Percentiles rank a stretch among this genome's conserved stretches.
Evolutionary conservation across 2,888 invertebrate species (phyloP).

Genomic region (Matsumyia berberina): DNA sequence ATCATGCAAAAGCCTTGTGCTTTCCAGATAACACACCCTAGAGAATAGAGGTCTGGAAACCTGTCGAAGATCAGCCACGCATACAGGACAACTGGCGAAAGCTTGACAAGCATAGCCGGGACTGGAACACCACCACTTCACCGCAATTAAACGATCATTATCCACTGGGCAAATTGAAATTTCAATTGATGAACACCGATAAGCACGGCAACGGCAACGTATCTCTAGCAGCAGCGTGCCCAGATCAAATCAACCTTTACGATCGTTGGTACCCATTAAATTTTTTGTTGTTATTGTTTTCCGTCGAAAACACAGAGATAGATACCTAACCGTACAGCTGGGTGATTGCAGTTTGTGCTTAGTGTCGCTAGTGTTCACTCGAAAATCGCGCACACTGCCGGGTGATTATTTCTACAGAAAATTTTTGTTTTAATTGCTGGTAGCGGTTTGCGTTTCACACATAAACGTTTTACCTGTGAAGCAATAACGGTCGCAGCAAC

Average conservation of each 20-base stretch:
- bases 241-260: constrained; percentile 42
- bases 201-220: too few species aligned
- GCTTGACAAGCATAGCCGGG: too few species aligned
- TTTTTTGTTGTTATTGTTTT: constrained; percentile 7
- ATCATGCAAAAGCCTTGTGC: constrained; percentile 3
- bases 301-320: too few species aligned
- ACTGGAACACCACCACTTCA: background rate
- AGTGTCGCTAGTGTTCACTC: constrained; percentile 5
- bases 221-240: background rate
- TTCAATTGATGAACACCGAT: background rate
- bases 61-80: too few species aligned
- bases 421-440: constrained; percentile 53
- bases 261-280: constrained; percentile 34
- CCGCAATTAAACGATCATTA: background rate
- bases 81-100: too few species aligned
- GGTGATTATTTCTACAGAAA: too few species aligned
- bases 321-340: too few species aligned
- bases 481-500: constrained; percentile 38
- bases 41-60: too few species aligned
- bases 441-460: constrained; percentile 27
- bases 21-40: constrained; percentile 23
- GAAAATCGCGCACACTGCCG: constrained; percentile 25
- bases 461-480: constrained; percentile 44
- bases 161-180: background rate
- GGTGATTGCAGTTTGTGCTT: constrained; percentile 17